Evolutionary conservation across 2,797 vertebrate species (phyloP), one percentile per base, ranked within the genome.

Genomic region (Adelosebastes latens): DNA sequence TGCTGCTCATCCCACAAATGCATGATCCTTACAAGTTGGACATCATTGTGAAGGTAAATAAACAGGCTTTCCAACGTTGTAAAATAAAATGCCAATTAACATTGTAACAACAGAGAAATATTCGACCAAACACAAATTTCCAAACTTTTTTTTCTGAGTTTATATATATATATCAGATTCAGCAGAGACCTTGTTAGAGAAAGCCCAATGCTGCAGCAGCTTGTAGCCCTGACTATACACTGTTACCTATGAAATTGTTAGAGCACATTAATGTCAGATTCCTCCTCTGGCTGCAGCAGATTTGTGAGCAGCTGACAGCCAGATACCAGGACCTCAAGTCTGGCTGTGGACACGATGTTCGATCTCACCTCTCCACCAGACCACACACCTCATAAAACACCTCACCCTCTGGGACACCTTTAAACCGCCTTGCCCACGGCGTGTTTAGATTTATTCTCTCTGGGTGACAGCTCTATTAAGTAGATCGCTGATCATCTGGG

Each of bases 361-460:
- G 5, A 2, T 49, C 81, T 72, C 59, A 59, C 36, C 60, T 59
- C 59, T 69, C 42, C 80, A 67, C 46, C 56, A 32, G 52, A 79
- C 31, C 80, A 72, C 75, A 61, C 31, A 39, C 34, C 59, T 58
- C 71, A 67, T 87, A 89, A 89, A 92, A 77, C 61, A 75, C 59
- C 32, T 79, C 53, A 18, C 32, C 69, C 63, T 74, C 60, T n/a
- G 52, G 73, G 79, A 72, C 73, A 62, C 42, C 27, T 77, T 66
- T 42, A 77, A 65, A 5, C 64, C 32, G 2, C 58, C 66, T 42
- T 6, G 3, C 32, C 32, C n/a, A n/a, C 62, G 1, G 7, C 2
- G 29, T 8, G 34, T 53, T 77, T 12, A 31, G 72, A 83, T 80
- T 88, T 72, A 85, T 73, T 64, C 65, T 53, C 49, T 29, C 31